These are phyloP conservation scores for Xyrauchen texanus DNA, from an alignment of 2,113 vertebrate genomes.

Conservation along the genomic window DNA sequence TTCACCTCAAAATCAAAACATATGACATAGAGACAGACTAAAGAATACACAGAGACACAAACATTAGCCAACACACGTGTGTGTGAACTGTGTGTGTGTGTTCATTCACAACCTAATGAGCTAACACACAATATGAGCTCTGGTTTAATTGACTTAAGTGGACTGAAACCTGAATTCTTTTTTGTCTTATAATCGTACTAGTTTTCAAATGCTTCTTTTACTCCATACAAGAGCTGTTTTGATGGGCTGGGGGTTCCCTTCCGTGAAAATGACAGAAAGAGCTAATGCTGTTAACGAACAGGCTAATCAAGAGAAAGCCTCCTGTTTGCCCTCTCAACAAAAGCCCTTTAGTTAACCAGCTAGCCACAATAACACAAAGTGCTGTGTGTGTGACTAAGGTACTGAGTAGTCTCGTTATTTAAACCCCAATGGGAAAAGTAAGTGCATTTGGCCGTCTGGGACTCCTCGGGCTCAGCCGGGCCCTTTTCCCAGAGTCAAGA, in stretches of 20 bases:
- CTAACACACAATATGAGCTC: not conserved
- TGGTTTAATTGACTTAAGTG: not conserved
- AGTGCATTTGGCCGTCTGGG: constrained; percentile 28
- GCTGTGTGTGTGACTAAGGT: constrained; percentile 30
- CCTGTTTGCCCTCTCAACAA: not conserved
- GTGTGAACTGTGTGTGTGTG: not conserved
- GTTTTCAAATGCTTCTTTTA: constrained; percentile 2
- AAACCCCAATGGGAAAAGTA: constrained; percentile 36
- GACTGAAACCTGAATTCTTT: constrained; percentile 26
- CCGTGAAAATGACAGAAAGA: constrained; percentile 24
- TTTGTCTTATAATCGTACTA: constrained; percentile 25
- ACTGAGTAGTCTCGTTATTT: constrained; percentile 18
- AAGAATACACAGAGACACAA: too few species aligned
- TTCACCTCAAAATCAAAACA: too few species aligned
- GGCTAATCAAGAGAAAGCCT: constrained; percentile 35
- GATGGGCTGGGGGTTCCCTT: not conserved
- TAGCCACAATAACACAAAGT: constrained; percentile 43
- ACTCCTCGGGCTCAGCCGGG: constrained; percentile 1
- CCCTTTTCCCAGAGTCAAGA: not conserved
- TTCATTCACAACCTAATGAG: not conserved
- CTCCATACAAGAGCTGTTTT: not conserved
- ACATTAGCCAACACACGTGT: not conserved
- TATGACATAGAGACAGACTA: too few species aligned
- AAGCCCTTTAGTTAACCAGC: constrained; percentile 3
- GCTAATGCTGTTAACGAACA: constrained; percentile 18